phyloP scores from a whole-genome alignment of 2,888 invertebrate genomes.

The Rutpela maculata region DNA sequence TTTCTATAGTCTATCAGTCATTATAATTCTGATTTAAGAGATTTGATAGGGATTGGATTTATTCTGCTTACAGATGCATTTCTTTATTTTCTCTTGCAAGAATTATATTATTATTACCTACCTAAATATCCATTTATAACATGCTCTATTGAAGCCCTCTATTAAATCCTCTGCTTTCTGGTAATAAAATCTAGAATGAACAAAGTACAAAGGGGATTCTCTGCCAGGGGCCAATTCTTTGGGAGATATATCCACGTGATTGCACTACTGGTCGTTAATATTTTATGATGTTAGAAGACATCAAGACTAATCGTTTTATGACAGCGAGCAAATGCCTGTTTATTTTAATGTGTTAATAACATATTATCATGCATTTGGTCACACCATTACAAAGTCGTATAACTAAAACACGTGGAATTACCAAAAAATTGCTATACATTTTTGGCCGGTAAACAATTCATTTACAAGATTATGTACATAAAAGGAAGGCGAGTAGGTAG shows the following conservation, averaged over 20 bases:
- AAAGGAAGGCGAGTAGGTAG: slow-evolving; percentile 50
- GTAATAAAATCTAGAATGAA: slow-evolving; percentile 9
- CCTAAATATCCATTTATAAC: not conserved
- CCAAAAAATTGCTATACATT: slow-evolving; percentile 1
- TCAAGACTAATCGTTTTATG: slow-evolving; percentile 52
- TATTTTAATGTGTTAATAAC: slow-evolving; percentile 53
- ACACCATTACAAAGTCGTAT: slow-evolving; percentile 37
- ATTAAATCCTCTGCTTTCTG: slow-evolving; percentile 4
- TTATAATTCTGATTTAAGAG: too few species aligned
- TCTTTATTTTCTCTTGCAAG: too few species aligned
- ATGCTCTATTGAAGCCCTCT: slow-evolving; percentile 4
- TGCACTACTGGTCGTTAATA: slow-evolving; percentile 53
- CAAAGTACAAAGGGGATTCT: slow-evolving; percentile 25
- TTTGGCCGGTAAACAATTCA: slow-evolving; percentile 57
- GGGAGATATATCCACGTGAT: slow-evolving; percentile 35
- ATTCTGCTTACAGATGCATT: too few species aligned
- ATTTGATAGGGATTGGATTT: too few species aligned
- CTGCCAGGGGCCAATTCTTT: slow-evolving; percentile 26
- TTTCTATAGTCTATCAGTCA: too few species aligned
- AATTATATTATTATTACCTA: not conserved
- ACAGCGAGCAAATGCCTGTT: slow-evolving; percentile 47
- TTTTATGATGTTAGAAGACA: slow-evolving; percentile 56
- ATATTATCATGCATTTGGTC: slow-evolving; percentile 43
- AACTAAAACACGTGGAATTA: slow-evolving; percentile 28
- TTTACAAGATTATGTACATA: slow-evolving; percentile 56